These are phyloP conservation scores for Balanococcus diminutus DNA, from an alignment of 2,888 invertebrate species.

Conservation along the genomic window DNA sequence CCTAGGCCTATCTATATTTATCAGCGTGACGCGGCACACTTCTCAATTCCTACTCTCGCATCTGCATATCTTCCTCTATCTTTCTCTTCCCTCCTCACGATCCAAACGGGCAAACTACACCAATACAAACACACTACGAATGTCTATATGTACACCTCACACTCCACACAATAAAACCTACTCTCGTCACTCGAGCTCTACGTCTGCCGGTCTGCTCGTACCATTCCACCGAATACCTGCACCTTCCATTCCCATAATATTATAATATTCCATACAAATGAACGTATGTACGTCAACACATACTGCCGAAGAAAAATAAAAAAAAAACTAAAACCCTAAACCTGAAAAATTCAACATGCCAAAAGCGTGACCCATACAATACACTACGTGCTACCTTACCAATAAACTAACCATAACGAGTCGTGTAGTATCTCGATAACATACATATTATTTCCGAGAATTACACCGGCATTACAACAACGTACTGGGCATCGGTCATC, in stretches of 20 bases:
- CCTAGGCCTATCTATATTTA: neutral
- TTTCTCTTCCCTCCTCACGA: neutral
- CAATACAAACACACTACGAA: neutral
- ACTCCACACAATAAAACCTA: no score
- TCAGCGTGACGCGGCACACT: neutral
- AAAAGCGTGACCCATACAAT: slow-evolving; percentile 31
- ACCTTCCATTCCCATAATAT: no score
- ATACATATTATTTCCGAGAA: neutral
- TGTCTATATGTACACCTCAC: no score
- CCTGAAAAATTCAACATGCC: slow-evolving; percentile 24
- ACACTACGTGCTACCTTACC: slow-evolving; percentile 24
- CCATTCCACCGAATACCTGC: neutral
- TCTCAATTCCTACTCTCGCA: neutral
- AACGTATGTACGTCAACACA: neutral
- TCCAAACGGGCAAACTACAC: neutral
- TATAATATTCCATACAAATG: neutral
- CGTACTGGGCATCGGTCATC: no score
- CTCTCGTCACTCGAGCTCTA: no score
- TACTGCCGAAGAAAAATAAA: neutral
- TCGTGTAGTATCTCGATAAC: slow-evolving; percentile 12
- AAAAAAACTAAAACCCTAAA: neutral
- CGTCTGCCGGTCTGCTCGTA: neutral
- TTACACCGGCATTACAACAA: neutral
- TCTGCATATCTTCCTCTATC: neutral
- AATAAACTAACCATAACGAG: slow-evolving; percentile 14